These are phyloP conservation scores for Gobio gobio DNA, from an alignment of 2,113 vertebrate genomes.

Conservation along the genomic window DNA sequence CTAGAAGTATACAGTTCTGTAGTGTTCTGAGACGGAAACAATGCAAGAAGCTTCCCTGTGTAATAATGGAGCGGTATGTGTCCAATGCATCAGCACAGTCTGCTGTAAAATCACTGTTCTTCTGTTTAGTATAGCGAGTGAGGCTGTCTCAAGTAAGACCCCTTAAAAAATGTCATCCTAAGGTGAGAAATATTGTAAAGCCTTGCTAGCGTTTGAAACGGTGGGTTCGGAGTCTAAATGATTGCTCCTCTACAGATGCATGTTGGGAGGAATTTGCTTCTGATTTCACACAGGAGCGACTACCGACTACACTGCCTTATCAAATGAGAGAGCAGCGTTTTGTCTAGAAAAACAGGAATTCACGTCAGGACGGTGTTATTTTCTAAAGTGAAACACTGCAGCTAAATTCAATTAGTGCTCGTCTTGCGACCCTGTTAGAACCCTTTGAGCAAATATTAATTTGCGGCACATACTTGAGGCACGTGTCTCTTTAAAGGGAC, in stretches of 20 bases:
- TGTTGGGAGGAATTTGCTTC: not conserved
- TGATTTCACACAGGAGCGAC: not conserved
- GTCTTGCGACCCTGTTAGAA: slow-evolving; percentile 1
- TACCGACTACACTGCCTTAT: not conserved
- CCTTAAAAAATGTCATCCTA: slow-evolving; percentile 46
- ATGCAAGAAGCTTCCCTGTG: not conserved
- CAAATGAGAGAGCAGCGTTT: not conserved
- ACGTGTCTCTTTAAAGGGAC: not conserved
- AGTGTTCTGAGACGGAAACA: not conserved
- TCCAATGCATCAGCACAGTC: not conserved
- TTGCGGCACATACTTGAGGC: not conserved
- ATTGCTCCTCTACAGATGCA: not conserved
- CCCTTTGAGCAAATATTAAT: not conserved
- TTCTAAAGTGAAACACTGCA: not conserved
- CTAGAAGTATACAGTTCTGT: not conserved
- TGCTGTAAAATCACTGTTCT: not conserved
- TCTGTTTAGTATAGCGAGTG: not conserved
- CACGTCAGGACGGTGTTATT: not conserved
- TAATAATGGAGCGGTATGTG: not conserved
- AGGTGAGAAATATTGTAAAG: slow-evolving; percentile 50
- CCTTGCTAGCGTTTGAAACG: slow-evolving; percentile 23
- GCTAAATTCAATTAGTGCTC: slow-evolving; percentile 10
- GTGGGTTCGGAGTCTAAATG: slow-evolving; percentile 4
- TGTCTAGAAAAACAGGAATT: not conserved
- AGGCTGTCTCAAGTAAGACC: slow-evolving; percentile 16